phyloP scores from a whole-genome alignment of 2,888 invertebrate genomes.

The Leucoma salicis region DNA sequence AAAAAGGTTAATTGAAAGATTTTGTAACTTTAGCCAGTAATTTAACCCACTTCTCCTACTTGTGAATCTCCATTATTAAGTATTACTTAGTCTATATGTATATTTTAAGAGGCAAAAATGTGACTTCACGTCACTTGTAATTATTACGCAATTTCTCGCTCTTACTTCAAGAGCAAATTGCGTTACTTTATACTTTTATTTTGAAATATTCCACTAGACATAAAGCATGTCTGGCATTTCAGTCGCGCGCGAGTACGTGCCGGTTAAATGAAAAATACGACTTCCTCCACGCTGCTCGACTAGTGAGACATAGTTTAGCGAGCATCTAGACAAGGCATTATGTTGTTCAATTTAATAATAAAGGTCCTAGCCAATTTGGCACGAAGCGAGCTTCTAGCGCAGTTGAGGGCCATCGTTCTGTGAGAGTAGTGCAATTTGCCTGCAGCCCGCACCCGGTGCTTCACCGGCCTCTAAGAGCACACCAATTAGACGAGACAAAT shows the following conservation, averaged over 20 bases:
- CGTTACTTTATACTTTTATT: constrained; percentile 4
- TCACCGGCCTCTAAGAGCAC: constrained; percentile 48
- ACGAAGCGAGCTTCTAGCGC: constrained; percentile 37
- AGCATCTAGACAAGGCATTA: constrained; percentile 46
- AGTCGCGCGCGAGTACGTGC: constrained; percentile 16
- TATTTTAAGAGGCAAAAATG: too few relatives aligned
- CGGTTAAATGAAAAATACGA: constrained; percentile 33
- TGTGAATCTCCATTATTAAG: too few relatives aligned
- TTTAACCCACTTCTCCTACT: too few relatives aligned
- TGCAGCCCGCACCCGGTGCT: constrained; percentile 52
- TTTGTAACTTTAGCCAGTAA: background rate
- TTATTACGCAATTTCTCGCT: too few relatives aligned
- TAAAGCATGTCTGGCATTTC: constrained; percentile 8
- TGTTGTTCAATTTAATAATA: constrained; percentile 64
- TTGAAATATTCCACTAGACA: constrained; percentile 11
- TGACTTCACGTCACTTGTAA: too few relatives aligned
- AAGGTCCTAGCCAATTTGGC: constrained; percentile 63
- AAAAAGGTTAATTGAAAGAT: background rate
- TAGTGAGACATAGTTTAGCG: constrained; percentile 26
- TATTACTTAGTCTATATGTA: too few relatives aligned
- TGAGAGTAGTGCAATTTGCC: constrained; percentile 64
- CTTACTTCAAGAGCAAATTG: too few relatives aligned
- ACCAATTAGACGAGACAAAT: constrained; percentile 72
- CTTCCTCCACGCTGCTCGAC: constrained; percentile 27
- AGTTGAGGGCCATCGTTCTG: constrained; percentile 52